A percentile compares a stretch with the other conserved stretches of the same genome.
These are phyloP conservation scores for Sebastes baramenuke DNA, from an alignment of 2,797 vertebrate species.

Conservation along the genomic window DNA sequence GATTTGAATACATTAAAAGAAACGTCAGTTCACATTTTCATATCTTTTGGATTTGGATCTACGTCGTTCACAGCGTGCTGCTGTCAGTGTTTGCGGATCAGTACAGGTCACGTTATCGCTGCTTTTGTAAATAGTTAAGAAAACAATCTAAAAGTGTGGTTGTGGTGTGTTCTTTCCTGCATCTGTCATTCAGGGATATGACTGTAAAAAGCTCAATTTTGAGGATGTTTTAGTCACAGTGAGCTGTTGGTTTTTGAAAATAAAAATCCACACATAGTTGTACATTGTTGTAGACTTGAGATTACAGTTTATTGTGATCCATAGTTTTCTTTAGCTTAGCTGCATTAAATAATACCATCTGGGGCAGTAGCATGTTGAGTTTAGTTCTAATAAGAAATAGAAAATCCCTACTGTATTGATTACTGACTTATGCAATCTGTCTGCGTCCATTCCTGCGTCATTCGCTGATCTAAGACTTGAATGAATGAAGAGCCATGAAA, in stretches of 20 bases:
- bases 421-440: background rate
- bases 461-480: background rate
- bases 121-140: background rate
- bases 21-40: background rate
- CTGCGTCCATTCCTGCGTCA: background rate
- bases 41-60: constrained; percentile 11
- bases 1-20: constrained; percentile 27
- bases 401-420: background rate
- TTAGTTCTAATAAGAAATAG: background rate
- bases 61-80: too few species aligned
- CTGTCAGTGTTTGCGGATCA: background rate
- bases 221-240: background rate
- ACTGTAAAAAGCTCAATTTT: background rate
- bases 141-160: background rate
- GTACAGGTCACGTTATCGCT: background rate
- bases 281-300: background rate
- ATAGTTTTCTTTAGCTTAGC: background rate
- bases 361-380: background rate
- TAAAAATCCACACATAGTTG: background rate
- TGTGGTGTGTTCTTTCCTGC: background rate
- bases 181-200: background rate
- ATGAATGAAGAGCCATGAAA: background rate
- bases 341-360: background rate
- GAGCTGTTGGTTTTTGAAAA: background rate
- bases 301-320: background rate